phyloP scores from a whole-genome alignment of 2,888 invertebrate genomes.

The Exocentrus adspersus region DNA sequence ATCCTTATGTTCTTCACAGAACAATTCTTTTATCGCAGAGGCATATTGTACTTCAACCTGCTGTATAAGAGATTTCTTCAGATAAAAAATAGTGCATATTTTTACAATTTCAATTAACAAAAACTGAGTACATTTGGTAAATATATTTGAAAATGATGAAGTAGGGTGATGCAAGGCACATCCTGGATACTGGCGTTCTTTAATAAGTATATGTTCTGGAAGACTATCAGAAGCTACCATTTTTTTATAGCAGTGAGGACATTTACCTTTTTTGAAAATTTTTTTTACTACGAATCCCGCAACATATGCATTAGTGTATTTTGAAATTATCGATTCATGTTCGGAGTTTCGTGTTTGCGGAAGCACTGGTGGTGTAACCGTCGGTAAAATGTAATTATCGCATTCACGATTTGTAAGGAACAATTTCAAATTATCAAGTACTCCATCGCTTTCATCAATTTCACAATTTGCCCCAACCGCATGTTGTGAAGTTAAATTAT shows the following conservation, averaged over 20 bases:
- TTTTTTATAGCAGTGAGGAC: conserved; percentile 3
- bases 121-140: conserved; percentile 8
- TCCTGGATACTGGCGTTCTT: conserved; percentile 7
- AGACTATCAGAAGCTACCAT: background rate
- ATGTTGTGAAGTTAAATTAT: conserved; percentile 36
- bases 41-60: background rate
- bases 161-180: background rate
- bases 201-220: background rate
- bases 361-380: background rate
- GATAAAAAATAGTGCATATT: no score
- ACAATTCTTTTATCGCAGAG: background rate
- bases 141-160: background rate
- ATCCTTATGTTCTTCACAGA: background rate
- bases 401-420: conserved; percentile 18
- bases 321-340: background rate
- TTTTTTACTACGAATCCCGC: conserved; percentile 22
- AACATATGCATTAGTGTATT: conserved; percentile 7
- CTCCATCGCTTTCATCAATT: conserved; percentile 21
- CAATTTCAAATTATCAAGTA: conserved; percentile 20
- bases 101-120: background rate
- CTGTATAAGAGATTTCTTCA: no score
- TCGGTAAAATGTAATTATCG: background rate
- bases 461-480: conserved; percentile 35
- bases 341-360: background rate
- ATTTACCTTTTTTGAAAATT: background rate